Conservation (phyloP, 2,113 vertebrate species). For the Clarias batrachus region DNA sequence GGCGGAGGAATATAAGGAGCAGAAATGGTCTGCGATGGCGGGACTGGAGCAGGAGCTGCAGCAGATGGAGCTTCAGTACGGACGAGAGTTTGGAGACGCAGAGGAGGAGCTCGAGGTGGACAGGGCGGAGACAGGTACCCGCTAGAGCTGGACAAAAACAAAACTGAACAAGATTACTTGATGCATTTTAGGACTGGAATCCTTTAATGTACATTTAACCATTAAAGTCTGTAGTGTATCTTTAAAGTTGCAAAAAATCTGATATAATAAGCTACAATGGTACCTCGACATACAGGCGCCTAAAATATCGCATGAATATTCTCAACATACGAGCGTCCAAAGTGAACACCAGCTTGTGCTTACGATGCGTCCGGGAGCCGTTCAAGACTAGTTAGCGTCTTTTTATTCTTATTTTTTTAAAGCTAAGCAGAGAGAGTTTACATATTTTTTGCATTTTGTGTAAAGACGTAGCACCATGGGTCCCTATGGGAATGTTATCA, state of each 20-base stretch:
- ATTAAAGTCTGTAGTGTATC: background rate
- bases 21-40: constrained; percentile 91
- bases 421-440: too few species aligned
- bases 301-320: too few species aligned
- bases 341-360: too few species aligned
- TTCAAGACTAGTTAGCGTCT: too few species aligned
- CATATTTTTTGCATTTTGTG: too few species aligned
- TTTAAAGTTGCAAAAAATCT: background rate
- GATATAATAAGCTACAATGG: background rate
- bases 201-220: background rate
- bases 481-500: too few species aligned
- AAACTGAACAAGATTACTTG: background rate
- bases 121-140: constrained; percentile 43
- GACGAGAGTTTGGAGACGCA: constrained; percentile 85
- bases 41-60: constrained; percentile 89
- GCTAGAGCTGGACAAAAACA: background rate
- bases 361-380: too few species aligned
- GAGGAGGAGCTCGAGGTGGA: constrained; percentile 66
- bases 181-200: background rate
- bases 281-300: too few species aligned
- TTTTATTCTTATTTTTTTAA: too few species aligned
- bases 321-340: too few species aligned
- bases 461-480: too few species aligned
- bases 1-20: constrained; percentile 89
- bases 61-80: constrained; percentile 92